Percentiles rank a stretch among this genome's conserved stretches.
Evolutionary conservation across 2,888 invertebrate species (phyloP).

Genomic region (Chrysolina oricalcia): DNA sequence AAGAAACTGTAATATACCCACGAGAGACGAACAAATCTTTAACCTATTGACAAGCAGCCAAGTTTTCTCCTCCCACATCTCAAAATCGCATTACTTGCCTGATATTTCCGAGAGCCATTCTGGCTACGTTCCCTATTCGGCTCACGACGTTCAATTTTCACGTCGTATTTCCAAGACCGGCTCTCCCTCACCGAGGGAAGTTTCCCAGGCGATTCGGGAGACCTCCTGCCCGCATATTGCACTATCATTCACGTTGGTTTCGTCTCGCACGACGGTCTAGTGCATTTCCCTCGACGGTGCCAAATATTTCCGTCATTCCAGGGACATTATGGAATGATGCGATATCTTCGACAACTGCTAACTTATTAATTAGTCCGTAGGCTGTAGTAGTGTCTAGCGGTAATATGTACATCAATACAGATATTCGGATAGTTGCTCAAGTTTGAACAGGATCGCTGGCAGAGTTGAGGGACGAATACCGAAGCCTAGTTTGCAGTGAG

Average conservation of each 20-base stretch:
- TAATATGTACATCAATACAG: no score
- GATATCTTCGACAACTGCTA: constrained; percentile 52
- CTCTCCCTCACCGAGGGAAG: not conserved
- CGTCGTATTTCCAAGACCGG: constrained; percentile 62
- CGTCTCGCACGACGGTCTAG: constrained; percentile 44
- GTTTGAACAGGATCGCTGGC: no score
- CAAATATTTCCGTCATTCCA: constrained; percentile 59
- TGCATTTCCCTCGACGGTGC: constrained; percentile 62
- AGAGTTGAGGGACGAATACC: no score
- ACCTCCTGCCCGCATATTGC: constrained; percentile 64
- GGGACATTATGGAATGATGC: constrained; percentile 58
- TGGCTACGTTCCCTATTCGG: constrained; percentile 58
- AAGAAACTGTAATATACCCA: constrained; percentile 16
- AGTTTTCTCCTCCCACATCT: constrained; percentile 44
- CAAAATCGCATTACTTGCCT: constrained; percentile 57
- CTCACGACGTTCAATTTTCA: constrained; percentile 64
- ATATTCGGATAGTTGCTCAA: no score
- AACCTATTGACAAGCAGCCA: constrained; percentile 49
- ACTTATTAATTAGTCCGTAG: not conserved
- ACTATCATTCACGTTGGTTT: constrained; percentile 62
- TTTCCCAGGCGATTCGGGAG: constrained; percentile 56
- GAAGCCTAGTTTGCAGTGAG: no score
- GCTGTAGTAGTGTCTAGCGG: no score
- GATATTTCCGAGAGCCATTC: constrained; percentile 54
- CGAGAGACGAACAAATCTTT: constrained; percentile 17